Evolutionary conservation across 1,140 invertebrate species (phyloP).

Genomic region (Hestina assimilis): DNA sequence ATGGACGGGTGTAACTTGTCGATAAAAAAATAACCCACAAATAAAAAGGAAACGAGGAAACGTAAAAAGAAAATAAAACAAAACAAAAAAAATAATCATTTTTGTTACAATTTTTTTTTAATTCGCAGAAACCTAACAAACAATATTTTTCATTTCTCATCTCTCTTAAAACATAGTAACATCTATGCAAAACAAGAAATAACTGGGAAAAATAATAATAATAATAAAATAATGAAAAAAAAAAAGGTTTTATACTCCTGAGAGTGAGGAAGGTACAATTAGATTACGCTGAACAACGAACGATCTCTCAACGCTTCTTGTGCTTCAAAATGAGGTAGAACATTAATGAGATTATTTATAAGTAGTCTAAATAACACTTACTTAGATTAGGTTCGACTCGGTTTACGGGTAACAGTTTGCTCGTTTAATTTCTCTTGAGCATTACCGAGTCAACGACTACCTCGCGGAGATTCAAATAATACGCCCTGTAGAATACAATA

Average conservation of each 20-base stretch:
- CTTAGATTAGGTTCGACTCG: constrained; percentile 52
- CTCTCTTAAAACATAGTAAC: constrained; percentile 79
- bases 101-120: constrained; percentile 78
- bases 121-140: constrained; percentile 80
- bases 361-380: constrained; percentile 74
- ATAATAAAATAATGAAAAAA: constrained; percentile 74
- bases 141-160: constrained; percentile 75
- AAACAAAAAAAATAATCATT: constrained; percentile 69
- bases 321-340: constrained; percentile 65
- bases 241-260: constrained; percentile 73
- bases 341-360: constrained; percentile 73
- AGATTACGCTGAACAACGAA: constrained; percentile 60
- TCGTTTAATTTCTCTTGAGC: constrained; percentile 18
- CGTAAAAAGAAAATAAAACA: constrained; percentile 44
- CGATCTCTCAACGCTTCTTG: constrained; percentile 51
- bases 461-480: constrained; percentile 72
- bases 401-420: constrained; percentile 27
- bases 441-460: constrained; percentile 56
- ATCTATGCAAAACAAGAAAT: constrained; percentile 79
- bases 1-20: constrained; percentile 77
- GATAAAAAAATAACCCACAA: constrained; percentile 46
- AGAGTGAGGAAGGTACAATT: constrained; percentile 77
- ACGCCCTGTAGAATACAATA: constrained; percentile 33
- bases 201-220: constrained; percentile 72
- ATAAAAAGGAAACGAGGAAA: constrained; percentile 38